phyloP scores from a whole-genome alignment of 2,113 vertebrate genomes.

The Amphiprion ocellaris region DNA sequence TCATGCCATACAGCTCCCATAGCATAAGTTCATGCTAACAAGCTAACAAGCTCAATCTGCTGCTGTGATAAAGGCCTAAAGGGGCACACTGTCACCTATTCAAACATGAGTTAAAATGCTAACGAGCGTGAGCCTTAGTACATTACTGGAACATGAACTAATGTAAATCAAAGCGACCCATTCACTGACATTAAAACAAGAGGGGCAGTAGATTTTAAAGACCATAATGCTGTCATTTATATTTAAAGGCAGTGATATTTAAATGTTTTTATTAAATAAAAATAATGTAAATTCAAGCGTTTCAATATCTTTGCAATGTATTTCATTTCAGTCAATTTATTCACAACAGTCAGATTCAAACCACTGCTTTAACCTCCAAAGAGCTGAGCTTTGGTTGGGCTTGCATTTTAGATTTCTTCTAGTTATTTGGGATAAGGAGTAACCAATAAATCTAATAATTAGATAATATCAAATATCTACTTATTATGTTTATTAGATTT shows the following conservation, averaged over 20 bases:
- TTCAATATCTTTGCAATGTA: background rate
- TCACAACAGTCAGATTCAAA: background rate
- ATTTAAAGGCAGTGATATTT: background rate
- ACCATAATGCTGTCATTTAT: background rate
- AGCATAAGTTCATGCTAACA: constrained; percentile 74
- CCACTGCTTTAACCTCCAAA: background rate
- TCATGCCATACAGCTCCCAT: constrained; percentile 72
- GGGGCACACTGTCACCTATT: constrained; percentile 49
- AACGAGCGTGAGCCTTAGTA: constrained; percentile 48
- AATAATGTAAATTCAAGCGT: background rate
- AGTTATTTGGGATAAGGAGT: too few species aligned
- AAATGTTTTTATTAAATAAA: background rate
- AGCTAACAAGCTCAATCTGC: constrained; percentile 72
- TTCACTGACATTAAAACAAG: background rate
- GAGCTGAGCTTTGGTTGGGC: too few species aligned
- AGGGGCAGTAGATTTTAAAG: background rate
- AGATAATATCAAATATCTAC: too few species aligned
- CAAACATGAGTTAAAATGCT: constrained; percentile 67
- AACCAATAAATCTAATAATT: too few species aligned
- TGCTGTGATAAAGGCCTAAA: constrained; percentile 57
- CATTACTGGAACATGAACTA: constrained; percentile 54
- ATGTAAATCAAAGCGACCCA: constrained; percentile 45
- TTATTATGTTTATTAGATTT: too few species aligned
- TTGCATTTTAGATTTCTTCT: too few species aligned
- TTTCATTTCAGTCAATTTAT: background rate